Evolutionary conservation across 1,140 invertebrate genomes (phyloP).

Genomic region (Drosophila fuyamai): DNA sequence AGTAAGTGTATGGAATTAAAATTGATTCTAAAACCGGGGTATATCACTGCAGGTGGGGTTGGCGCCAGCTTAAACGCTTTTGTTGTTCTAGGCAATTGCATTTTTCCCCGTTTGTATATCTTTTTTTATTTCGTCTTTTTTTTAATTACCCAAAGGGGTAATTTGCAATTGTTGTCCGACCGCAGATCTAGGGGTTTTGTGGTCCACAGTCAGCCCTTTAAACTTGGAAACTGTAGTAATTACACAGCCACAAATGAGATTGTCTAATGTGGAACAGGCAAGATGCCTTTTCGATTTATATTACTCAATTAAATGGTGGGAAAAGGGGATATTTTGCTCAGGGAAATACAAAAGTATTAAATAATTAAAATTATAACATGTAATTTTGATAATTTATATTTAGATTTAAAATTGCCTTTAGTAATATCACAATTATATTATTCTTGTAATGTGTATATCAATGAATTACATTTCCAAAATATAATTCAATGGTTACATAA

Average conservation of each 20-base stretch:
- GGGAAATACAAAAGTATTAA: neutral
- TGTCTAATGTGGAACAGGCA: neutral
- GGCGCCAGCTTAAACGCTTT: conserved; percentile 62
- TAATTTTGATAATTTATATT: neutral
- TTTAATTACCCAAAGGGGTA: conserved; percentile 56
- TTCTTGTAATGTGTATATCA: too few species aligned
- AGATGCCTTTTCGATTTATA: conserved; percentile 15
- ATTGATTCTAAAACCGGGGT: conserved; percentile 55
- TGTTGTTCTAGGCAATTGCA: conserved; percentile 49
- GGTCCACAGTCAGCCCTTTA: conserved; percentile 5
- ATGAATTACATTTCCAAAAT: too few species aligned
- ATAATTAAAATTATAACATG: neutral
- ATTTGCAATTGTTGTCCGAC: conserved; percentile 38
- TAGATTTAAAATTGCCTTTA: too few species aligned
- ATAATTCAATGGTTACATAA: too few species aligned
- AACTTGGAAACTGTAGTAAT: conserved; percentile 40
- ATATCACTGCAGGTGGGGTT: conserved; percentile 4
- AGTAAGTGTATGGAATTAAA: conserved; percentile 75
- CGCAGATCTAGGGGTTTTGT: conserved; percentile 3
- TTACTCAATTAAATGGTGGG: conserved; percentile 28
- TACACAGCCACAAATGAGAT: conserved; percentile 27
- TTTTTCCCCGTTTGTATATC: conserved; percentile 9
- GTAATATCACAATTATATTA: too few species aligned
- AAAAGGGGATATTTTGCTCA: neutral
- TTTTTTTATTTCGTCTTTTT: conserved; percentile 10